phyloP scores from a whole-genome alignment of 2,113 vertebrate species.

The Dendrocopos noguchii region DNA sequence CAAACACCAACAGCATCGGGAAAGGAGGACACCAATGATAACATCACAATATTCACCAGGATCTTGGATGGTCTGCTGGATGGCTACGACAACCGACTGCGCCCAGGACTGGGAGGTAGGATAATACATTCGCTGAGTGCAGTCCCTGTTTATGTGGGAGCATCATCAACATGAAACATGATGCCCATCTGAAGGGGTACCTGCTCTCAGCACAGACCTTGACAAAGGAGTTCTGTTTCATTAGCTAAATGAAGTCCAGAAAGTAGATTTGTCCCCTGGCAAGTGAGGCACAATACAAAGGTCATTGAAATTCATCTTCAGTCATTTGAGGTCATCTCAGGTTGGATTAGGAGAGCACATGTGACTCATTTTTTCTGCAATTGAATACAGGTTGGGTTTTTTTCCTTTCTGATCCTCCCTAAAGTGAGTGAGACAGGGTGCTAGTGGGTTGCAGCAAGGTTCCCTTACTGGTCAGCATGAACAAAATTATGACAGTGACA shows the following conservation, averaged over 20 bases:
- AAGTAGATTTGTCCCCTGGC: not conserved
- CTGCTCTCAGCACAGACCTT: fast-evolving
- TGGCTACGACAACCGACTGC: slow-evolving; percentile 94
- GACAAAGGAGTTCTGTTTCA: not conserved
- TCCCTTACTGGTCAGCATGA: slow-evolving; percentile 13
- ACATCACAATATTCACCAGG: slow-evolving; percentile 96
- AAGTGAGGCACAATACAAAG: not conserved
- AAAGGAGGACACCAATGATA: slow-evolving; percentile 89
- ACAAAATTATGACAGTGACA: not conserved
- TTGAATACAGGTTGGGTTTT: not conserved
- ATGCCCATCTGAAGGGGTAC: not conserved
- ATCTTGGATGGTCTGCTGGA: slow-evolving; percentile 94
- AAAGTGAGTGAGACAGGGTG: not conserved
- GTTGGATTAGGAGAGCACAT: not conserved
- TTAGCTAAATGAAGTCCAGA: not conserved
- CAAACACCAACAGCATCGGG: slow-evolving; percentile 85
- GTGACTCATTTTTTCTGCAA: not conserved
- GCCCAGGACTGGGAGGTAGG: slow-evolving; percentile 93
- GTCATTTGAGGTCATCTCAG: not conserved
- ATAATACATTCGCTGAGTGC: fast-evolving
- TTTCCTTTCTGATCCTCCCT: not conserved
- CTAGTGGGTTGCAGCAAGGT: not conserved
- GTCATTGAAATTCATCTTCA: not conserved
- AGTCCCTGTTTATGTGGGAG: fast-evolving
- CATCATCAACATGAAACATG: fast-evolving